Conservation (phyloP, 2,888 invertebrate species). For the Muschampia plurimacula region DNA sequence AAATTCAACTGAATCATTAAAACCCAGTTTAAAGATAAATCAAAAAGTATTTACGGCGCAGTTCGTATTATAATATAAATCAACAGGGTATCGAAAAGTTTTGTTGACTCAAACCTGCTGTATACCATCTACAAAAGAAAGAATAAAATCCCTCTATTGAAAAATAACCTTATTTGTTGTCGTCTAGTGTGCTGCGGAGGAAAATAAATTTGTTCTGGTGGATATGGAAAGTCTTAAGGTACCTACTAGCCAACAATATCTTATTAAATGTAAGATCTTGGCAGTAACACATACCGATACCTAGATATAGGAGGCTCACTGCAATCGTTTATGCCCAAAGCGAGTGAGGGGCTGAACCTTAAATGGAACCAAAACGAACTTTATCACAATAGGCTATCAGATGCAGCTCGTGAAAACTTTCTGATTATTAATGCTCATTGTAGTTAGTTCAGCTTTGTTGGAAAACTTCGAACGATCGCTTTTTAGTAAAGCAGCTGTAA, state of each 20-base stretch:
- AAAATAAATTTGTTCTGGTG: slow-evolving; percentile 78
- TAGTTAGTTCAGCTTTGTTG: slow-evolving; percentile 36
- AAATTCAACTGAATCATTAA: not conserved
- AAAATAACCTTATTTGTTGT: slow-evolving; percentile 83
- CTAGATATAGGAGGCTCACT: slow-evolving; percentile 5
- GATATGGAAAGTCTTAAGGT: slow-evolving; percentile 68
- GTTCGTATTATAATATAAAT: slow-evolving; percentile 36
- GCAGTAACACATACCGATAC: slow-evolving; percentile 7
- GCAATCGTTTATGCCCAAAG: slow-evolving; percentile 14
- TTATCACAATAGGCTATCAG: slow-evolving; percentile 39
- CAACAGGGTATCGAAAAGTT: slow-evolving; percentile 47
- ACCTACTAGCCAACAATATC: slow-evolving; percentile 62
- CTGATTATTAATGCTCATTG: slow-evolving; percentile 38
- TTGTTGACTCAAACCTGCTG: slow-evolving; percentile 40
- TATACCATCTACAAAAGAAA: slow-evolving; percentile 58
- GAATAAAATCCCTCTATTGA: slow-evolving; percentile 72
- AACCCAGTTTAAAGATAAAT: not conserved
- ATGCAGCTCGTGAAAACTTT: slow-evolving; percentile 37
- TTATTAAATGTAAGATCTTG: slow-evolving; percentile 62
- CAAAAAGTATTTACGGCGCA: too few relatives aligned
- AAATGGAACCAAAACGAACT: slow-evolving; percentile 27
- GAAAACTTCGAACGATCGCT: slow-evolving; percentile 22
- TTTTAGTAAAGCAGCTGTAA: slow-evolving; percentile 5
- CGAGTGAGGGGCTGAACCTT: slow-evolving; percentile 16
- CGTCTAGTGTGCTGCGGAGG: slow-evolving; percentile 75